phyloP scores from a whole-genome alignment of 2,113 vertebrate genomes.

The Scartelaos histophorus region DNA sequence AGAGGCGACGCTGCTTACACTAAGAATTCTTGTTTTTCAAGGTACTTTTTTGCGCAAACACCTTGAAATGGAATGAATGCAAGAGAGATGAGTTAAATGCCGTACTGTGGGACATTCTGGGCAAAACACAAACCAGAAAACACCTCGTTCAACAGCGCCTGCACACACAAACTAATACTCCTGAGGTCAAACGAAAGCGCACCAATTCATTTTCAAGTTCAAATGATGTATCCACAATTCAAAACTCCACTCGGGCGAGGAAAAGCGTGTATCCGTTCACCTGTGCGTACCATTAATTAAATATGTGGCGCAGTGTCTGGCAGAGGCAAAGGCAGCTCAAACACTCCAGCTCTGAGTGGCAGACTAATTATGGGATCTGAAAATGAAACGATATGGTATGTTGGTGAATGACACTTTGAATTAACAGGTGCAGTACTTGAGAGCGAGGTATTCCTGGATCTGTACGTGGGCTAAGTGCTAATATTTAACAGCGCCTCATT shows the following conservation, averaged over 20 bases:
- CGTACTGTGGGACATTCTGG: too few relatives aligned
- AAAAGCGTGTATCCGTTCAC: neutral
- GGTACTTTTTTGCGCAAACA: too few relatives aligned
- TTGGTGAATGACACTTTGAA: constrained; percentile 7
- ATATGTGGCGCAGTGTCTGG: neutral
- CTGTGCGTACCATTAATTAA: neutral
- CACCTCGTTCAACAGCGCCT: too few relatives aligned
- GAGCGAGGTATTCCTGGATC: constrained; percentile 7
- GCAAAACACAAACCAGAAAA: too few relatives aligned
- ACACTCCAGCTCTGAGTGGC: constrained; percentile 7
- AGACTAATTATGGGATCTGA: constrained; percentile 12
- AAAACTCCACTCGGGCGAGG: neutral
- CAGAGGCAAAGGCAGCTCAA: neutral
- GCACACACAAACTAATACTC: neutral
- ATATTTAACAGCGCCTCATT: constrained; percentile 11
- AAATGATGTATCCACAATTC: neutral
- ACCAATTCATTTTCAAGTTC: neutral
- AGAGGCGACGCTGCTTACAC: too few relatives aligned
- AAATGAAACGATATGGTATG: constrained; percentile 9
- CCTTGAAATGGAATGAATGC: too few relatives aligned
- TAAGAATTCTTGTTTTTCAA: too few relatives aligned
- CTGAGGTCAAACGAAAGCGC: neutral
- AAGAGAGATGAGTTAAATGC: too few relatives aligned
- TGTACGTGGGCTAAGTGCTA: neutral
- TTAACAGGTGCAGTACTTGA: constrained; percentile 11